Percentiles rank a stretch among this genome's conserved stretches.
phyloP scores from a whole-genome alignment of 2,888 invertebrate genomes.

The Deroplatys truncata region DNA sequence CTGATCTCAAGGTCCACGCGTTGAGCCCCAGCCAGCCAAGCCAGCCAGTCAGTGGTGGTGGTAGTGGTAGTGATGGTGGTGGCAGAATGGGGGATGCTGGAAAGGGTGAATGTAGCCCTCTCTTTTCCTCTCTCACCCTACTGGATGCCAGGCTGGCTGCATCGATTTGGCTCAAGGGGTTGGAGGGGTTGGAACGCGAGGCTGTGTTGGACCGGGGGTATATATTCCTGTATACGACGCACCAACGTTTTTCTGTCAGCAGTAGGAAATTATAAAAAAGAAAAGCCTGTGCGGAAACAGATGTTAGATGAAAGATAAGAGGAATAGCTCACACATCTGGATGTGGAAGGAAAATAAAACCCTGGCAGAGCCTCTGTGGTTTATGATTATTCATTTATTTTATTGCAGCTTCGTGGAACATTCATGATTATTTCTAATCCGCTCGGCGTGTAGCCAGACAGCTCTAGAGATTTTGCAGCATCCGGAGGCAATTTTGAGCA shows the following conservation, averaged over 20 bases:
- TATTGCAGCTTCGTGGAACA: background rate
- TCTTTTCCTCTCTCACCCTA: background rate
- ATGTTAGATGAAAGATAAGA: background rate
- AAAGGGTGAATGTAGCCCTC: background rate
- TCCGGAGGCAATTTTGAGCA: background rate
- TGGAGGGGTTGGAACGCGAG: background rate
- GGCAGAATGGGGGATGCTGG: background rate
- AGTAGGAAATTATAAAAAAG: background rate
- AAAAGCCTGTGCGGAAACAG: background rate
- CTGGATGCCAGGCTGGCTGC: background rate
- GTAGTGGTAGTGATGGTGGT: too few species aligned
- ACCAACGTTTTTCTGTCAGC: background rate
- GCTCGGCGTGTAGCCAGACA: too few species aligned
- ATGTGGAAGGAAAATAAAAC: background rate
- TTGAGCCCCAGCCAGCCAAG: background rate
- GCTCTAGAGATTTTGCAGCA: background rate
- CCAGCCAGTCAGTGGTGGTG: background rate
- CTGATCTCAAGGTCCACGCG: background rate
- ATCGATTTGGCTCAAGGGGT: background rate
- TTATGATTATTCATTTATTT: background rate
- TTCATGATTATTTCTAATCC: background rate
- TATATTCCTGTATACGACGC: background rate
- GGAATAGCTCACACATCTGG: background rate
- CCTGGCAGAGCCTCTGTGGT: background rate
- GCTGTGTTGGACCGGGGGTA: background rate